Conservation (phyloP, 2,888 invertebrate genomes). For the Margaritifera margaritifera region DNA sequence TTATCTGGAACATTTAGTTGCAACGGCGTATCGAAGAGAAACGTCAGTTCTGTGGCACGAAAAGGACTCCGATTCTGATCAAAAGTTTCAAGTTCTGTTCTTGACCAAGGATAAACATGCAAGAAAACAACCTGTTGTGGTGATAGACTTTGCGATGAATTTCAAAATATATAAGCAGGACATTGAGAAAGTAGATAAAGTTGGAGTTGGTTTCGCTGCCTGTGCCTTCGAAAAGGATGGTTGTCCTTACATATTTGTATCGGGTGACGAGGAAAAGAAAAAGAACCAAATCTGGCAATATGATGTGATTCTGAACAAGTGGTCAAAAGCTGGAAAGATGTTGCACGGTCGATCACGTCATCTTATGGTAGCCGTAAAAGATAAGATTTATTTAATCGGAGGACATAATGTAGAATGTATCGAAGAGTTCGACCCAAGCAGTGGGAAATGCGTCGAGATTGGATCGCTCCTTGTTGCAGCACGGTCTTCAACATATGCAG, state of each 20-base stretch:
- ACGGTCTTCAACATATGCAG: constrained; percentile 6
- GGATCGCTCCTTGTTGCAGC: constrained; percentile 12
- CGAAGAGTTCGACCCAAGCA: constrained; percentile 12
- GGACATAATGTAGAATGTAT: constrained; percentile 10
- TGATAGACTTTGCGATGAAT: constrained; percentile 12
- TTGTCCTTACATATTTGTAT: constrained; percentile 24
- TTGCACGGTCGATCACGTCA: constrained; percentile 10
- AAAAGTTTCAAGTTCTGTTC: constrained; percentile 11
- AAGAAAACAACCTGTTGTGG: constrained; percentile 5
- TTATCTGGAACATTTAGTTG: no score
- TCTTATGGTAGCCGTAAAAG: constrained; percentile 8
- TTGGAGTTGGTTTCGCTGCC: constrained; percentile 11
- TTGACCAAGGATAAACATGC: background rate
- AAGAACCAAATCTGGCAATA: constrained; percentile 5
- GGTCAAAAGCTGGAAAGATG: constrained; percentile 9
- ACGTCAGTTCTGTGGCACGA: no score
- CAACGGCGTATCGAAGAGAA: no score
- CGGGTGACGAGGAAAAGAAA: constrained; percentile 20
- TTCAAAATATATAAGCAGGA: constrained; percentile 8
- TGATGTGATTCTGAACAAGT: constrained; percentile 24
- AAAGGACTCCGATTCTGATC: background rate
- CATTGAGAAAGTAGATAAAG: constrained; percentile 11
- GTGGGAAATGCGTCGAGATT: constrained; percentile 7
- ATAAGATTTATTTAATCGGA: constrained; percentile 15
- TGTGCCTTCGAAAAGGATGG: constrained; percentile 10